Conservation (phyloP, 2,888 invertebrate species). For the Eilema griseolum region DNA sequence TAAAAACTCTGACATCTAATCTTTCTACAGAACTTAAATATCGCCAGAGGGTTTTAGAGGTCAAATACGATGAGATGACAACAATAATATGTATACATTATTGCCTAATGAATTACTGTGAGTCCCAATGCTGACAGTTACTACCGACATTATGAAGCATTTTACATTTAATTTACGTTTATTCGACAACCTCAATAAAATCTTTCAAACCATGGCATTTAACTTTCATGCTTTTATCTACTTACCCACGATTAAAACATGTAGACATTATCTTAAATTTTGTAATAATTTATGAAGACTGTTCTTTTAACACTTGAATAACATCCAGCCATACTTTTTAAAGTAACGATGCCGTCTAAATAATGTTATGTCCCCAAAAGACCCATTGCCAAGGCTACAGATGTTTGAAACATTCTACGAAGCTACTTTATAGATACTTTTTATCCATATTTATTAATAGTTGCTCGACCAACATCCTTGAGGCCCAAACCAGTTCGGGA, state of each 20-base stretch:
- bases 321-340: conserved; percentile 37
- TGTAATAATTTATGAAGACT: neutral
- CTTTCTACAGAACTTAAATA: too few species aligned
- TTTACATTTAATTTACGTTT: conserved; percentile 35
- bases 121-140: conserved; percentile 14
- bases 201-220: conserved; percentile 2
- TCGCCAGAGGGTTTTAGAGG: too few species aligned
- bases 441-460: too few species aligned
- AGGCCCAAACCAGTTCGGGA: too few species aligned
- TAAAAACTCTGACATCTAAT: neutral
- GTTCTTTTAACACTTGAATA: conserved; percentile 32
- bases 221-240: neutral
- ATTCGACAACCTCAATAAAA: conserved; percentile 29
- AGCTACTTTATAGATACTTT: neutral
- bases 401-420: neutral
- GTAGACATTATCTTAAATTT: neutral
- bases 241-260: neutral
- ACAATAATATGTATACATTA: conserved; percentile 30
- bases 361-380: neutral
- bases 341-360: conserved; percentile 8
- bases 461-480: too few species aligned
- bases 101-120: conserved; percentile 33
- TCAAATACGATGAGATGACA: neutral
- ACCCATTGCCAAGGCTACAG: neutral
- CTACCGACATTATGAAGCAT: conserved; percentile 24